phyloP scores from a whole-genome alignment of 2,888 invertebrate species.

The Dione vanillae region DNA sequence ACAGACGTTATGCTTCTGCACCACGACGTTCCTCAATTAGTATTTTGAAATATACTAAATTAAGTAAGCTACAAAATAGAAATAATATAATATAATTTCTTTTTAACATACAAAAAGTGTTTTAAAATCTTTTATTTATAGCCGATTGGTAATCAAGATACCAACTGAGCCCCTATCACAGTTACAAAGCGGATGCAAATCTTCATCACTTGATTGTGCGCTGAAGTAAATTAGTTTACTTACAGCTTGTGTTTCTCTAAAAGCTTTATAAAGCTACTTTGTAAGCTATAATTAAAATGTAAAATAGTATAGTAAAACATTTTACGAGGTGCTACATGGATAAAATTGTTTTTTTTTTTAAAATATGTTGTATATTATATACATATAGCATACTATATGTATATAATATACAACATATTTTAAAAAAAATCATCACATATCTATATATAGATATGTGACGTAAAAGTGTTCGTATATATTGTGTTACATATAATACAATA shows the following conservation, averaged over 20 bases:
- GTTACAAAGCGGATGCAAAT: constrained; percentile 21
- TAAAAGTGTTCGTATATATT: too few relatives aligned
- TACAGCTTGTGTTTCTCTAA: constrained; percentile 11
- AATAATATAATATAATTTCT: not conserved
- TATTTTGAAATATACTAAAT: too few relatives aligned
- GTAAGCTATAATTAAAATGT: constrained; percentile 10
- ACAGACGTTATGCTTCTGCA: too few relatives aligned
- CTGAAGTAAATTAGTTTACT: constrained; percentile 17
- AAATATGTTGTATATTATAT: too few relatives aligned
- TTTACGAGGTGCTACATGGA: not conserved
- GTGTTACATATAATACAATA: too few relatives aligned
- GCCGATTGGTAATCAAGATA: not conserved
- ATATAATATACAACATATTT: too few relatives aligned
- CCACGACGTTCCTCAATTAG: too few relatives aligned
- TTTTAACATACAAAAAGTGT: not conserved
- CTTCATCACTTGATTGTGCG: constrained; percentile 10
- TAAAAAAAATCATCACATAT: too few relatives aligned
- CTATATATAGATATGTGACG: too few relatives aligned
- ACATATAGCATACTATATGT: too few relatives aligned
- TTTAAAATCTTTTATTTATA: not conserved
- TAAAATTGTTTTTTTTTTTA: too few relatives aligned
- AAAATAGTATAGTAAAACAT: not conserved
- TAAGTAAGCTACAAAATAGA: too few relatives aligned
- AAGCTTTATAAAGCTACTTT: constrained; percentile 6
- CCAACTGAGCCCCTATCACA: constrained; percentile 1